Conservation (phyloP, 2,113 vertebrate species). For the Petrocephalus microphthalmus region DNA sequence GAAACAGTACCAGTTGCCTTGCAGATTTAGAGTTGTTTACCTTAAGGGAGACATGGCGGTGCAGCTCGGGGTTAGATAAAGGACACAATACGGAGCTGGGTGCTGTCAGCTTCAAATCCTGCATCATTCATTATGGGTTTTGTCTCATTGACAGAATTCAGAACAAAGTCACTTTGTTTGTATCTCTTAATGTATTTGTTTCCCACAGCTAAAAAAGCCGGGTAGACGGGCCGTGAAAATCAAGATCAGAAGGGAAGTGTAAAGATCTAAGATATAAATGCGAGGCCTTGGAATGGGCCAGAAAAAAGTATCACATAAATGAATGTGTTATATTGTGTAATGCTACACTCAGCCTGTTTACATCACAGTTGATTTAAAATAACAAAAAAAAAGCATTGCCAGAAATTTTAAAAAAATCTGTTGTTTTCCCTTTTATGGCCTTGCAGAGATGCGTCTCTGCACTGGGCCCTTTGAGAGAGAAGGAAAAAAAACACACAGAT, state of each 20-base stretch:
- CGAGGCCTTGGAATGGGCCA: background rate
- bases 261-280: background rate
- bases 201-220: background rate
- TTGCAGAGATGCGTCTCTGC: background rate
- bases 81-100: background rate
- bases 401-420: background rate
- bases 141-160: slow-evolving; percentile 15
- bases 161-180: slow-evolving; percentile 19
- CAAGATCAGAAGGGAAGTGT: background rate
- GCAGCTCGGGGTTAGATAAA: background rate
- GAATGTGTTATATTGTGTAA: background rate
- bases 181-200: background rate
- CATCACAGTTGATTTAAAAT: background rate
- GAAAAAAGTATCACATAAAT: background rate
- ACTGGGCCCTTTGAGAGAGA: background rate
- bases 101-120: background rate
- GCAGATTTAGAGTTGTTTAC: background rate
- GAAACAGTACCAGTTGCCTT: background rate
- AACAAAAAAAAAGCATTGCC: background rate
- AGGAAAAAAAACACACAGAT: background rate
- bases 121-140: background rate
- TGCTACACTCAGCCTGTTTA: background rate
- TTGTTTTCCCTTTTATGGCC: background rate
- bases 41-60: background rate
- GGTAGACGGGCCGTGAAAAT: background rate